These are phyloP conservation scores for Semnornis frantzii DNA, from an alignment of 2,113 vertebrate species.

Conservation along the genomic window DNA sequence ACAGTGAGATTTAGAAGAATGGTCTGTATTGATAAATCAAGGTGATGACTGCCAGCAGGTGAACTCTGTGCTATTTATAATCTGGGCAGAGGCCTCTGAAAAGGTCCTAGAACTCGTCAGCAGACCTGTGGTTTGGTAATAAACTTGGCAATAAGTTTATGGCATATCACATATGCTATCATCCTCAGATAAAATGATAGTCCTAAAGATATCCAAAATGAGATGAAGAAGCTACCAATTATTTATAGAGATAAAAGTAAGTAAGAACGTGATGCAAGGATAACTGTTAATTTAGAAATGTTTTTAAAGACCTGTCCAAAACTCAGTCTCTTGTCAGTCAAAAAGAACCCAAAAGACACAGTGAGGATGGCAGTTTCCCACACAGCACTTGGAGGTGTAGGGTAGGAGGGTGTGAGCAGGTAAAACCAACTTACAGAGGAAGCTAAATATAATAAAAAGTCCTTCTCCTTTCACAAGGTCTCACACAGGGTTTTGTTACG, in stretches of 20 bases:
- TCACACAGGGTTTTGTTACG: not conserved
- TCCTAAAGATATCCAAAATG: not conserved
- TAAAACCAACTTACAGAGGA: not conserved
- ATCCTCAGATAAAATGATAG: not conserved
- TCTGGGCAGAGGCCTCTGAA: not conserved
- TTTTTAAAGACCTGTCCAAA: not conserved
- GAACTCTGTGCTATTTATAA: not conserved
- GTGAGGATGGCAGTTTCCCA: not conserved
- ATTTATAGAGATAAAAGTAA: not conserved
- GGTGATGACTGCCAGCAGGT: not conserved
- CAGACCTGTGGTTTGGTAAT: not conserved
- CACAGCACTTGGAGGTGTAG: not conserved
- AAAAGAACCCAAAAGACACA: not conserved
- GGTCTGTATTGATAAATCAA: not conserved
- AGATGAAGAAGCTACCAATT: not conserved
- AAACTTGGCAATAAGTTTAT: not conserved
- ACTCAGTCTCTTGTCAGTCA: not conserved
- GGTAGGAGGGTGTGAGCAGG: not conserved
- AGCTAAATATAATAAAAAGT: not conserved
- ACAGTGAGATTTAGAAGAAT: not conserved
- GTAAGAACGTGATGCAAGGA: not conserved
- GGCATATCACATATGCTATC: not conserved
- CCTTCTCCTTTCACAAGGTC: not conserved
- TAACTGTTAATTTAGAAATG: not conserved
- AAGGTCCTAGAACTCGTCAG: not conserved